A percentile compares a stretch with the other conserved stretches of the same genome.
Conservation (phyloP, 2,113 vertebrate species). For the Cinclus mexicanus region DNA sequence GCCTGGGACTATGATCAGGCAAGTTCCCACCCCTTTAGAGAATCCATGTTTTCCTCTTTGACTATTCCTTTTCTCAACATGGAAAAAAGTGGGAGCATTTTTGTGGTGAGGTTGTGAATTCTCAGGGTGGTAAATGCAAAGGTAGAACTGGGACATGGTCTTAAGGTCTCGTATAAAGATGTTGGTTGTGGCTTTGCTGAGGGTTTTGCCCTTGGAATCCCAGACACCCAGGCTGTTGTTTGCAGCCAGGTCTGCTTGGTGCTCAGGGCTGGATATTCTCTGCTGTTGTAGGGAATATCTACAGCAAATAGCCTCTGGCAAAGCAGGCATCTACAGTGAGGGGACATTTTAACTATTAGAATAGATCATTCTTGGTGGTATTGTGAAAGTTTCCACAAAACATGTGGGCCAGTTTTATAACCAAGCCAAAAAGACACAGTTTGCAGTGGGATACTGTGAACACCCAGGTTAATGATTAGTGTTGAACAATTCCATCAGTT, state of each 20-base stretch:
- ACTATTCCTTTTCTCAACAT: not conserved
- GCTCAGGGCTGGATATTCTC: not conserved
- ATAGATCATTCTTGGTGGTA: not conserved
- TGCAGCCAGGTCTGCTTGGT: not conserved
- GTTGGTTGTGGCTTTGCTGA: not conserved
- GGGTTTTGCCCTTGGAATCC: not conserved
- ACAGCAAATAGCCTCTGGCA: not conserved
- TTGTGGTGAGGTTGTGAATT: not conserved
- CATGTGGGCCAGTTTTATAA: not conserved
- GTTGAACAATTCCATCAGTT: not conserved
- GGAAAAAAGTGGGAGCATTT: not conserved
- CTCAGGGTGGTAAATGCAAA: not conserved
- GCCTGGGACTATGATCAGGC: not conserved
- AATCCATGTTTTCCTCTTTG: not conserved
- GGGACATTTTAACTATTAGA: not conserved
- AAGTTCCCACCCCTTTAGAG: not conserved
- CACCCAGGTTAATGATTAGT: not conserved
- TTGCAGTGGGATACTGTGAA: not conserved
- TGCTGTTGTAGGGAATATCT: not conserved
- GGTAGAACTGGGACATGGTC: not conserved
- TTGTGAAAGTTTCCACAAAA: not conserved
- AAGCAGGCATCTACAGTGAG: not conserved
- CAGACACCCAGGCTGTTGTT: not conserved
- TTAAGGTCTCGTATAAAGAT: not conserved
- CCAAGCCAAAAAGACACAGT: accelerated